Conservation (phyloP, 2,797 vertebrate species). For the Menidia menidia region DNA sequence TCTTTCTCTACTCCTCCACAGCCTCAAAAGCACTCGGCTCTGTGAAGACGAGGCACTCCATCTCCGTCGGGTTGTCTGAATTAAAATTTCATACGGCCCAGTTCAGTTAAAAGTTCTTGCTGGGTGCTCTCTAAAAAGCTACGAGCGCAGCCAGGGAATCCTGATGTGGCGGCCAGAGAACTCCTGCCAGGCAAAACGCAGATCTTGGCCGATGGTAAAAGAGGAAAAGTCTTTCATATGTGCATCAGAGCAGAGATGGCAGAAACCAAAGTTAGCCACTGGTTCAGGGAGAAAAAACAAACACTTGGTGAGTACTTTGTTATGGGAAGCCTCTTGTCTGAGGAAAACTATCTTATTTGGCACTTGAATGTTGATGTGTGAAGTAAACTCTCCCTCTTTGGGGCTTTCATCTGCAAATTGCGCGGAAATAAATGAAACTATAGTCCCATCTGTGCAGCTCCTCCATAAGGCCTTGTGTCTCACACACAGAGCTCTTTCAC, state of each 20-base stretch:
- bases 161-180: conserved; percentile 41
- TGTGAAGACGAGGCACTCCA: conserved; percentile 60
- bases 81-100: conserved; percentile 79
- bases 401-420: conserved; percentile 31
- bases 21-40: conserved; percentile 59
- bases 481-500: conserved; percentile 59
- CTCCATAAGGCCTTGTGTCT: conserved; percentile 55
- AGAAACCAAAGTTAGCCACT: conserved; percentile 51
- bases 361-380: conserved; percentile 52
- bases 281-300: conserved; percentile 50
- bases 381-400: conserved; percentile 35
- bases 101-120: conserved; percentile 69
- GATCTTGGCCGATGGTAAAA: conserved; percentile 62
- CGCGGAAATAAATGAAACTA: conserved; percentile 47
- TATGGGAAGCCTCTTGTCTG: conserved; percentile 38
- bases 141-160: conserved; percentile 56
- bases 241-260: conserved; percentile 56
- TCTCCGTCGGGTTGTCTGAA: conserved; percentile 70
- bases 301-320: conserved; percentile 42
- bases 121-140: conserved; percentile 61
- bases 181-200: conserved; percentile 50
- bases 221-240: conserved; percentile 55
- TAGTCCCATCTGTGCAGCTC: conserved; percentile 57
- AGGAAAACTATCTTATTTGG: conserved; percentile 52
- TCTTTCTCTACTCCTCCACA: conserved; percentile 38